Conservation (phyloP, 1,140 invertebrate species). For the Frieseomelitta varia region DNA sequence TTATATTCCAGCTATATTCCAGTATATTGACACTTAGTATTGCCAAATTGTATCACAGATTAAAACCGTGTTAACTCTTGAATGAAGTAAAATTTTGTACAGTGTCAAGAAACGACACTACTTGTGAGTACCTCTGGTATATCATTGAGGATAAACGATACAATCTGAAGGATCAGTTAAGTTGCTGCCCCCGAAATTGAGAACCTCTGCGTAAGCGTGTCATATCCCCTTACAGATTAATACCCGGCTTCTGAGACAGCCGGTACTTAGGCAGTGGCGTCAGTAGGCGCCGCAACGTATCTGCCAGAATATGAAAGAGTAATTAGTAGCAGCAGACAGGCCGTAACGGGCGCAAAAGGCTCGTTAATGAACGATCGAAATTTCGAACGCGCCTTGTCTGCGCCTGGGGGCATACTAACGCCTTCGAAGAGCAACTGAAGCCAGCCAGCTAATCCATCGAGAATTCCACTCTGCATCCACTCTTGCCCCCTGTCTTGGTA, state of each 20-base stretch:
- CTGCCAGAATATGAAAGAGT: conserved; percentile 67
- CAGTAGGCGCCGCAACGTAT: conserved; percentile 20
- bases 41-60: too few species aligned
- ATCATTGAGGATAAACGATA: background rate
- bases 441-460: conserved; percentile 55
- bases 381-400: conserved; percentile 59
- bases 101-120: too few species aligned
- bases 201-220: background rate
- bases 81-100: too few species aligned
- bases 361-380: conserved; percentile 70
- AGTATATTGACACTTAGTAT: too few species aligned
- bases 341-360: conserved; percentile 48
- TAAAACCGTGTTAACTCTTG: too few species aligned
- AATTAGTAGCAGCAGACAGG: conserved; percentile 58
- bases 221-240: conserved; percentile 8
- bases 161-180: background rate
- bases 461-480: conserved; percentile 35
- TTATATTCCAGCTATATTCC: too few species aligned
- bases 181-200: background rate
- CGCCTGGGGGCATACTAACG: conserved; percentile 48
- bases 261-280: background rate
- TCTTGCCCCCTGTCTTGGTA: conserved; percentile 32
- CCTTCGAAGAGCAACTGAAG: conserved; percentile 27
- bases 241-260: background rate
- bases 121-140: too few species aligned